These are phyloP conservation scores for Pampusana beccarii DNA, from an alignment of 2,113 vertebrate genomes.

Conservation along the genomic window DNA sequence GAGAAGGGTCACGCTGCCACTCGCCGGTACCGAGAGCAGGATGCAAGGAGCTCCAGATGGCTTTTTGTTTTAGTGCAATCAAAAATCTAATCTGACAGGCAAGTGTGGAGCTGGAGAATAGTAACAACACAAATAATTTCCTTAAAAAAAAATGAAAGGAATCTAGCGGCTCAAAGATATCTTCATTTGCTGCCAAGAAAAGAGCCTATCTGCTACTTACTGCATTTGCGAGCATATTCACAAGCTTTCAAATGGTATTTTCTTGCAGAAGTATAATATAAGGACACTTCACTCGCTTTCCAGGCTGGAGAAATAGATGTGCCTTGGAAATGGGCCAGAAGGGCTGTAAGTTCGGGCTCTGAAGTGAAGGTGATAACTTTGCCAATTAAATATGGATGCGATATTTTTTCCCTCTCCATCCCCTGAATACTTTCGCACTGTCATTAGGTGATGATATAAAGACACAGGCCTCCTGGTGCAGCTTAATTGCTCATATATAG, in stretches of 20 bases:
- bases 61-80: conserved; percentile 68
- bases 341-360: conserved; percentile 7
- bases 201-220: background rate
- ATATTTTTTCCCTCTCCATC: background rate
- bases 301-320: conserved; percentile 37
- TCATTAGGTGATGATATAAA: conserved; percentile 71
- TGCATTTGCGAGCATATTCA: background rate
- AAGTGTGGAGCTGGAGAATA: conserved; percentile 50
- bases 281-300: conserved; percentile 38
- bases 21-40: background rate
- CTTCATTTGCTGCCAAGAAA: conserved; percentile 16
- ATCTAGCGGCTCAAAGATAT: conserved; percentile 34
- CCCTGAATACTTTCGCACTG: conserved; percentile 10
- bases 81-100: conserved; percentile 75
- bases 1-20: background rate
- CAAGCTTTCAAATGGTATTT: background rate
- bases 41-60: conserved; percentile 73
- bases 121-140: conserved; percentile 43
- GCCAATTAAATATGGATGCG: conserved; percentile 64
- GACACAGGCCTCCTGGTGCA: conserved; percentile 62
- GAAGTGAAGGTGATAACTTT: conserved; percentile 68
- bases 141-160: background rate
- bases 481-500: conserved; percentile 72
- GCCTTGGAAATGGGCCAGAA: conserved; percentile 49
- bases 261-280: conserved; percentile 28